Percentiles rank a stretch among this genome's conserved stretches.
phyloP scores from a whole-genome alignment of 2,113 vertebrate genomes.

The Muscicapa adusta region DNA sequence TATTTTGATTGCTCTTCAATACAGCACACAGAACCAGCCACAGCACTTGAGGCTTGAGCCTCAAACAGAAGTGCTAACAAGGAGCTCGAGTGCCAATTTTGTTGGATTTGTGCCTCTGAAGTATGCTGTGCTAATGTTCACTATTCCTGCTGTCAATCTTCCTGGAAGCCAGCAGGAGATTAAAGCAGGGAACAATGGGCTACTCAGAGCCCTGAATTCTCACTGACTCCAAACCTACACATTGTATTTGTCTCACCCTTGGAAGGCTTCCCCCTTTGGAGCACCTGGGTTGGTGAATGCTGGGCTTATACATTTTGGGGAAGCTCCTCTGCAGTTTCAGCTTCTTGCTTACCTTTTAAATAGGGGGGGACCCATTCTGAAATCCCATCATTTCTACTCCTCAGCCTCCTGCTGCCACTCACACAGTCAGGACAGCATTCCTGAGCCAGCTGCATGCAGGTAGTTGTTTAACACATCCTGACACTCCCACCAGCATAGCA shows the following conservation, averaged over 20 bases:
- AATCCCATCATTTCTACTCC: not conserved
- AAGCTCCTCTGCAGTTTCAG: not conserved
- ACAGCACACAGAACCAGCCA: not conserved
- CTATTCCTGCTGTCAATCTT: slow-evolving; percentile 28
- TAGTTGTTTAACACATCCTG: not conserved
- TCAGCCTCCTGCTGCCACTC: not conserved
- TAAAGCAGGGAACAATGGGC: slow-evolving; percentile 25
- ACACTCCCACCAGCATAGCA: not conserved
- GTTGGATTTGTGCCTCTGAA: slow-evolving; percentile 53
- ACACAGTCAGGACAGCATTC: not conserved
- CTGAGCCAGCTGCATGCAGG: not conserved
- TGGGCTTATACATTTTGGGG: not conserved
- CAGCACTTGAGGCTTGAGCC: slow-evolving; percentile 10
- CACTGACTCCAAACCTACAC: not conserved
- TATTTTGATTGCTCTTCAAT: slow-evolving; percentile 23
- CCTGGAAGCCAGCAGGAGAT: slow-evolving; percentile 2
- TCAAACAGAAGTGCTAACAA: not conserved
- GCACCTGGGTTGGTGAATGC: not conserved
- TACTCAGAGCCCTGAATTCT: not conserved
- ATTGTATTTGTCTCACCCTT: not conserved
- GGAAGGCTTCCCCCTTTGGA: not conserved
- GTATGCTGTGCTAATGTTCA: slow-evolving; percentile 6
- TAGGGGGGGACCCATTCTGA: not conserved
- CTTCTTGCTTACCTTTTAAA: not conserved
- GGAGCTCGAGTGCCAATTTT: slow-evolving; percentile 39